Evolutionary conservation across 2,113 vertebrate species (phyloP).

Genomic region (Chaenogobius annularis): DNA sequence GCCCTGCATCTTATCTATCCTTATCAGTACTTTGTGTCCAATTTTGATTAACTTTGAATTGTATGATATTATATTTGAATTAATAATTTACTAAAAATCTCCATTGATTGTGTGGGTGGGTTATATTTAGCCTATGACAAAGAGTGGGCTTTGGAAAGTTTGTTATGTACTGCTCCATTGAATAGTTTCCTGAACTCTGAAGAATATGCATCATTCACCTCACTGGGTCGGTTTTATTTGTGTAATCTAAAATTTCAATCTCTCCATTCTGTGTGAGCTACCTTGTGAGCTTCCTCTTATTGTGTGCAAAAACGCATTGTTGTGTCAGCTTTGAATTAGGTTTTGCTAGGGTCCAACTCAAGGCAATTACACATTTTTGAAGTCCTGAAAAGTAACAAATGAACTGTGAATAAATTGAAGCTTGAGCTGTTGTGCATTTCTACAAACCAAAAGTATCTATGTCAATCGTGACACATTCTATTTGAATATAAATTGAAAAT

Average conservation of each 20-base stretch:
- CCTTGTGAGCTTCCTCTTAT: slow-evolving; percentile 64
- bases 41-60: neutral
- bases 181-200: slow-evolving; percentile 46
- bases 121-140: neutral
- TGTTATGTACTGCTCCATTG: slow-evolving; percentile 34
- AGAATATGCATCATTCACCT: slow-evolving; percentile 51
- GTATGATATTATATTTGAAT: neutral
- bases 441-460: neutral
- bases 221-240: slow-evolving; percentile 34
- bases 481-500: neutral
- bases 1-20: neutral
- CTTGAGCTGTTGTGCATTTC: neutral
- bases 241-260: slow-evolving; percentile 57
- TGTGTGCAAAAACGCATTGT: slow-evolving; percentile 44
- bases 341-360: neutral
- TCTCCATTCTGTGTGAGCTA: slow-evolving; percentile 49
- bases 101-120: neutral
- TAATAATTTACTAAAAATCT: neutral
- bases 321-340: slow-evolving; percentile 34
- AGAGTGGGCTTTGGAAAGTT: slow-evolving; percentile 26
- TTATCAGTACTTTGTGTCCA: neutral
- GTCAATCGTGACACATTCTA: neutral
- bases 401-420: neutral
- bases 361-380: slow-evolving; percentile 2
- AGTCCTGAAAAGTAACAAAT: neutral